These are phyloP conservation scores for Coryphaenoides rupestris DNA, from an alignment of 2,113 vertebrate genomes.

Conservation along the genomic window DNA sequence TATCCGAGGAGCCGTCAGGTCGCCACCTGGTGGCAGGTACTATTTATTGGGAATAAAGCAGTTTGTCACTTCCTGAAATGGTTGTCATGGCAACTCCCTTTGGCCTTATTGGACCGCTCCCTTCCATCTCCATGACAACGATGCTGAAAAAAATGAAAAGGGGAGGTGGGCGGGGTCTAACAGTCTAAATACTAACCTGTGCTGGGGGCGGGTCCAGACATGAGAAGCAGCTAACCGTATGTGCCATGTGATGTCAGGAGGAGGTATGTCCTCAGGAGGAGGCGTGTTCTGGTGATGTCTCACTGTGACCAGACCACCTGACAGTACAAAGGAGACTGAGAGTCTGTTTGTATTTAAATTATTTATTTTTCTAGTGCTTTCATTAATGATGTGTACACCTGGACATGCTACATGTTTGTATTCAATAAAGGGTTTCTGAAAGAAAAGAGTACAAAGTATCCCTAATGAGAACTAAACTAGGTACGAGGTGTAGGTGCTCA, in stretches of 20 bases:
- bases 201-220: no score
- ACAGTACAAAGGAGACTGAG: constrained; percentile 53
- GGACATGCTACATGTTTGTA: constrained; percentile 72
- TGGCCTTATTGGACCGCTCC: not conserved
- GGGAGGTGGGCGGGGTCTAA: no score
- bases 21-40: not conserved
- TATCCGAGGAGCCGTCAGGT: not conserved
- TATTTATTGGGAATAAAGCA: no score
- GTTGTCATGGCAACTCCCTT: not conserved
- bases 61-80: not conserved
- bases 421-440: constrained; percentile 76
- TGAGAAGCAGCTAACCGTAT: no score
- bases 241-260: no score
- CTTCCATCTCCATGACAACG: not conserved
- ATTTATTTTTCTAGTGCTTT: constrained; percentile 88
- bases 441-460: no score
- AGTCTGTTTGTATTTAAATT: constrained; percentile 88
- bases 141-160: not conserved
- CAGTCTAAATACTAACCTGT: no score
- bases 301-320: not conserved
- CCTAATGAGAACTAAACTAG: no score
- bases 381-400: constrained; percentile 63
- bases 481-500: no score
- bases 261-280: no score
- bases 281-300: no score